Conservation (phyloP, 2,888 invertebrate species). For the Nephrotoma appendiculata region DNA sequence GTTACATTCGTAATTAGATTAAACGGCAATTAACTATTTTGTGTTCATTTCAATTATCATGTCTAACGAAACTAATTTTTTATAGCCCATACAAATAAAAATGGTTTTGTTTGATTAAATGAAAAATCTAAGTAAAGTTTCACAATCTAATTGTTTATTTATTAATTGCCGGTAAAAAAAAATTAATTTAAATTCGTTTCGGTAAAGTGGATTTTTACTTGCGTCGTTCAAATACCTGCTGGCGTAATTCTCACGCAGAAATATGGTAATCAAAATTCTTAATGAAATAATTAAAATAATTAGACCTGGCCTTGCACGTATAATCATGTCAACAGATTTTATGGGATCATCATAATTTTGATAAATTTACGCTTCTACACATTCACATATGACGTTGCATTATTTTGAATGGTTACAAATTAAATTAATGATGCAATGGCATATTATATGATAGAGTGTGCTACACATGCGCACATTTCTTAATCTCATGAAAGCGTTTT, state of each 20-base stretch:
- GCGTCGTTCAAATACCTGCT: too few species aligned
- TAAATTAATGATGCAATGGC: background rate
- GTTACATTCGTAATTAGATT: background rate
- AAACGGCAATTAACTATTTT: background rate
- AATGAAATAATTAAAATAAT: background rate
- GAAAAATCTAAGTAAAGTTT: background rate
- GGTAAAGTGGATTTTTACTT: too few species aligned
- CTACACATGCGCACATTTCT: too few species aligned
- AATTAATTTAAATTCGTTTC: background rate
- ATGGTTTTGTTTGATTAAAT: background rate
- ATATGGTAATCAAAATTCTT: too few species aligned
- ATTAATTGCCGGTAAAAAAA: background rate
- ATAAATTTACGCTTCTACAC: background rate
- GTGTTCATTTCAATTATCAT: background rate
- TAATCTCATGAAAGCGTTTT: too few species aligned
- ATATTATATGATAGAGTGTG: too few species aligned
- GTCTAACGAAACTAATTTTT: background rate
- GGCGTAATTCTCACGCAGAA: too few species aligned
- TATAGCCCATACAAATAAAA: background rate
- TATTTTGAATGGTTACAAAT: background rate
- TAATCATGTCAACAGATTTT: background rate
- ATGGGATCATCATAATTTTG: background rate
- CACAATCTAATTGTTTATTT: background rate
- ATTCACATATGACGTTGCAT: background rate
- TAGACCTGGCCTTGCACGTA: background rate